Base-by-base conservation (phyloP, 2,888 invertebrate genomes). In the Tineola bisselliella region DNA sequence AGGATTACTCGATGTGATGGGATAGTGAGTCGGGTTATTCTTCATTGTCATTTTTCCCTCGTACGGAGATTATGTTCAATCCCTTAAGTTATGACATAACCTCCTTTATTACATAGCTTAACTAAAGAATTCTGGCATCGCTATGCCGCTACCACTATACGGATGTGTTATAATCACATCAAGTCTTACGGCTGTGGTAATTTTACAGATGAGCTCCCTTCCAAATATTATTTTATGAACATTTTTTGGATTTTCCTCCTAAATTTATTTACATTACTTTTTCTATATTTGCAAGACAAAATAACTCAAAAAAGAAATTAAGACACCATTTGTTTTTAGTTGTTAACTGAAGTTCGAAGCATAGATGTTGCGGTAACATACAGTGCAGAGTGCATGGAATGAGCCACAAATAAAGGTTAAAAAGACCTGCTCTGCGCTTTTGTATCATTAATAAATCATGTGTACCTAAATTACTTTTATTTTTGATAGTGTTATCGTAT, bases 31-130 rank as follows among this genome's bases (percentile, higher is more conserved):
- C n/a, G 56, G 30, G 56, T 6, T 19, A 56, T 56, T 18, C 30
- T 19, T 19, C 56, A 56, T 56, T 56, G 56, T 56, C 56, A 56
- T 56, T 56, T 56, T 18, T 56, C 56, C 56, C 56, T 56, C 56
- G 56, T 25, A 56, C 56, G 25, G 18, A 56, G 56, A 56, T 56
- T 56, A 56, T 30, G 25, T 18, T 25, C 11, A 56, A 56, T 56
- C 25, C 56, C 25, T 56, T 18, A 56, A 56, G 56, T 56, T 56
- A 56, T 25, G 56, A 19, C 56, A 56, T 56, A 30, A 25, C 56
- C 56, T 56, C 56, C 48, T 25, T 56, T 56, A 30, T 56, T 56
- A 56, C 30, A 30, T 56, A 25, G 56, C 56, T 56, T 56, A 56
- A n/a, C 18, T 56, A 11, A 25, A 56, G 19, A 56, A 56, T 38